phyloP scores from a whole-genome alignment of 2,113 vertebrate species.

The Dendropsophus ebraccatus region DNA sequence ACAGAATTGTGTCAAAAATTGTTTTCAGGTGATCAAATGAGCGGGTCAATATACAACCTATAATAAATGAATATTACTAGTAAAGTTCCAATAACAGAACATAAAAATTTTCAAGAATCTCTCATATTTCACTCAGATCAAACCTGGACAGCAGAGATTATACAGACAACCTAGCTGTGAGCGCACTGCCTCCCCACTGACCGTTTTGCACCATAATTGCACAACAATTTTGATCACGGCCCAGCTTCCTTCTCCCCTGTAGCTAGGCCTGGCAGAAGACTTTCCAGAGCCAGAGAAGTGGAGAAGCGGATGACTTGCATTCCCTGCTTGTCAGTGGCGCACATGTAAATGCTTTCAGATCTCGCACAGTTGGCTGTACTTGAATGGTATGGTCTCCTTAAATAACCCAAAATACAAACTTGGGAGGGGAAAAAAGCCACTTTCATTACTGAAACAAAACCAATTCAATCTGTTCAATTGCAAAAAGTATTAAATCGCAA shows the following conservation, averaged over 20 bases:
- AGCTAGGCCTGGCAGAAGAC: slow-evolving; percentile 15
- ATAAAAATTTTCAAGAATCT: too few species aligned
- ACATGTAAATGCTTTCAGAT: slow-evolving; percentile 8
- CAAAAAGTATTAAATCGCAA: slow-evolving; percentile 32
- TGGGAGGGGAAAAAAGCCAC: not conserved
- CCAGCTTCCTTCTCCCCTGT: slow-evolving; percentile 6
- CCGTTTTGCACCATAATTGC: not conserved
- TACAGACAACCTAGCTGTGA: not conserved
- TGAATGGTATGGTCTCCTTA: slow-evolving; percentile 36
- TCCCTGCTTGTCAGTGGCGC: not conserved
- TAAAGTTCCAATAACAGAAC: too few species aligned
- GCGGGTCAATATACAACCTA: too few species aligned
- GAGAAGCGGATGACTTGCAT: slow-evolving; percentile 18
- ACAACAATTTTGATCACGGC: slow-evolving; percentile 1
- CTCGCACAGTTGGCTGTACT: slow-evolving; percentile 47
- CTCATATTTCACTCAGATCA: not conserved
- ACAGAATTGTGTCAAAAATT: too few species aligned
- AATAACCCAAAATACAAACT: slow-evolving; percentile 45
- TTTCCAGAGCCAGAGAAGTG: not conserved
- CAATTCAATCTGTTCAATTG: slow-evolving; percentile 19
- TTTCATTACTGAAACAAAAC: slow-evolving; percentile 27
- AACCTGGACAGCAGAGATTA: not conserved
- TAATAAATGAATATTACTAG: too few species aligned
- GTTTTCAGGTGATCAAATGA: too few species aligned
- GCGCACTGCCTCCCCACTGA: not conserved